Conservation (phyloP, 2,888 invertebrate genomes). For the Orthosia cruda region DNA sequence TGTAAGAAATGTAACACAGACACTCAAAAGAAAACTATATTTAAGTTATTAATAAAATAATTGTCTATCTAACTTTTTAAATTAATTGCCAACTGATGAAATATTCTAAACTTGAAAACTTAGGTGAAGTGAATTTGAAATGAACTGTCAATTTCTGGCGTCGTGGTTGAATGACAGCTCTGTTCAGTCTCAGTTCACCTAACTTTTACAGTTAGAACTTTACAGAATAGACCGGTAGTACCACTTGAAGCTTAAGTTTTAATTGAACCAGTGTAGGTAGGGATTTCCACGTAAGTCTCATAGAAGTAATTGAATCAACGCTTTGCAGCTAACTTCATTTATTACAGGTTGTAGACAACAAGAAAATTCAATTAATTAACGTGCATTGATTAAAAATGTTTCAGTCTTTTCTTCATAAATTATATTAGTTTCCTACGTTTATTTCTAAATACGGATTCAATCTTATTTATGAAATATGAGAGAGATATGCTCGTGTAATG, state of each 20-base stretch:
- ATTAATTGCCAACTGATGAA: background rate
- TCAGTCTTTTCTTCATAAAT: background rate
- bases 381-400: constrained; percentile 11
- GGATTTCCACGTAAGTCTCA: constrained; percentile 10
- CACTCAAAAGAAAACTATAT: no score
- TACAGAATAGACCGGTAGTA: no score
- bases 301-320: constrained; percentile 25
- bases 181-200: no score
- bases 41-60: no score
- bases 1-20: no score
- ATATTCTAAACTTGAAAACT: no score
- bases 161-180: no score
- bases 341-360: constrained; percentile 22
- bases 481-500: no score
- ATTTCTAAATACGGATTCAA: background rate
- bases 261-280: constrained; percentile 15
- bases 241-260: background rate
- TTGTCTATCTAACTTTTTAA: no score
- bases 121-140: no score
- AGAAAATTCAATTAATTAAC: constrained; percentile 11
- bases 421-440: background rate
- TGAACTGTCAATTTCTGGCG: no score
- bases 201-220: no score
- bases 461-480: background rate
- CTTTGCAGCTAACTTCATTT: constrained; percentile 19